Base-by-base conservation (phyloP, 2,888 invertebrate species). In the Oxytorus armatus region DNA sequence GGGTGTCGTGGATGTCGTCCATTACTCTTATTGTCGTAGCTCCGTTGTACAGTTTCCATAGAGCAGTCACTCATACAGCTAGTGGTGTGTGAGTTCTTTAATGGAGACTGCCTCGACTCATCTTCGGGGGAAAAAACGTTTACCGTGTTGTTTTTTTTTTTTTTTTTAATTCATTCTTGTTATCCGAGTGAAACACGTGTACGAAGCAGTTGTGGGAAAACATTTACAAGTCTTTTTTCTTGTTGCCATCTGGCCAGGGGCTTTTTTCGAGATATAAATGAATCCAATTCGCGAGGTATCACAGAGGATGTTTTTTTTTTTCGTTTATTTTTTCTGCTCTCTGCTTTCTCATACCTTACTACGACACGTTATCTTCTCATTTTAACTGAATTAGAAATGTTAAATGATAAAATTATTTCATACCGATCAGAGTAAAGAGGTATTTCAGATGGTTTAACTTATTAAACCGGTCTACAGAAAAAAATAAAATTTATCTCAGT, bases 251-350 rank as follows among this genome's bases (percentile, higher is more conserved):
- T 18, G 61, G 14, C 18, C 47, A 44, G 18, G 44, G 18, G 14
- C 55, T 29, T 29, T n/a, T 61, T 25, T 16, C 68, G 29, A 61
- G 44, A 63, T 47, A 61, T 47, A 49, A 68, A 73, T 73, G 42
- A 53, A 79, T 55, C 61, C 68, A 63, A 74, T 63, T 79, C 21
- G n/a, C 14, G n/a, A 68, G 47, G 18, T 39, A 55, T 63, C 10
- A 36, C 53, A 5, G 25, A 10, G 23, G 4, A 29, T 59, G n/a
- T n/a, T n/a, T 29, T 29, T 29, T 66, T 44, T 69, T 69, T 68
- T 51, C 61, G 8, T 39, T 55, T 29, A 21, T 29, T 59, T 51
- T 21, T 23, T 33, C 39, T 23, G 59, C 25, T 44, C 47, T 53
- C 25, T 33, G 47, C 11, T 36, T 29, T 16, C 11, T 39, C 49